Base-by-base conservation (phyloP, 1,140 invertebrate species). In the Ditylenchus dipsaci region DNA sequence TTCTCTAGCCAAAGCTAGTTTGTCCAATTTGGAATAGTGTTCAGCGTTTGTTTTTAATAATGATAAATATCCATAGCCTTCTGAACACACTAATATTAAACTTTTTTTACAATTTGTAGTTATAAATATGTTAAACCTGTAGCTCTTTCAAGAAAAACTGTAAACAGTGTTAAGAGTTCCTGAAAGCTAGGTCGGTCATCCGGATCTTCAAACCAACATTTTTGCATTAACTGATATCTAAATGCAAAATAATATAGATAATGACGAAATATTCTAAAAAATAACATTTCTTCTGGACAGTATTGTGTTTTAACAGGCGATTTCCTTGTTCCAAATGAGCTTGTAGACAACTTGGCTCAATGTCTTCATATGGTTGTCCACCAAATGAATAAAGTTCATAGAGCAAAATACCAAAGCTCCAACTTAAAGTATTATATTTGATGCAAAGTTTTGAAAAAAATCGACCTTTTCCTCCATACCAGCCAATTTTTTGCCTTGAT, bases 131-230 rank as follows among this genome's bases (percentile, higher is more conserved):
- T 19, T 7, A 53, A 7, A 53, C 49, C 65, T 29, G 65, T 67
- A 19, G 65, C 27, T 13, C 60, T 19, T 33, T 71, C 67, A 13
- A 71, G 30, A 7, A 71, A 65, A 43, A 67, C 57, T 0, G 45
- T 68, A 27, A 68, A 60, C 3, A 47, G 23, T 15, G 56, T 59
- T 33, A 60, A 27, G 1, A 71, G 42, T 30, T 71, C 56, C 29
- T 57, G 43, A 61, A 71, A 71, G 0, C 47, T 43, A 9, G 69
- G 69, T n/a, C 69, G 49, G 29, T 68, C 53, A 21, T n/a, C 15
- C 1, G 69, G 66, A 47, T 29, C 49, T 53, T 71, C 65, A 7
- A 19, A 11, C 69, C 64, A 68, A 33, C 69, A 71, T n/a, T 69
- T 67, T 53, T n/a, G 15, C 69, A 71, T 71, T n/a, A 71, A 29